A percentile compares a stretch with the other conserved stretches of the same genome.
These are phyloP conservation scores for Acanthacorydalis orientalis DNA, from an alignment of 2,888 invertebrate species.

Conservation along the genomic window DNA sequence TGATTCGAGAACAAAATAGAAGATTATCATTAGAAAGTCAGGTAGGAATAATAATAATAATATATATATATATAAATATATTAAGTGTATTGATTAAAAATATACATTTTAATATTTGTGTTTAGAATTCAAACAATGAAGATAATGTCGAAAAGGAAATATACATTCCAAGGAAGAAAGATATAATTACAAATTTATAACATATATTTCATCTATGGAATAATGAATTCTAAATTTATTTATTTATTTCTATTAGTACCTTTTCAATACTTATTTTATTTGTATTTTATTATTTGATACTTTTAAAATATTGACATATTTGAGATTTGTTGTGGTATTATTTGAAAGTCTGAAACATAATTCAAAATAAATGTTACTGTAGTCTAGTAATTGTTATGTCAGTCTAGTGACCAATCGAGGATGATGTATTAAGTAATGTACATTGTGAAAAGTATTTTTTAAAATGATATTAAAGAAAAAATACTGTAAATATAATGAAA, in stretches of 20 bases:
- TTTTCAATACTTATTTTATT: neutral
- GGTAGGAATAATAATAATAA: neutral
- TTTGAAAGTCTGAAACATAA: no score
- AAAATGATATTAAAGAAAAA: no score
- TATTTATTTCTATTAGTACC: neutral
- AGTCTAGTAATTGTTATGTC: no score
- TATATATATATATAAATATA: neutral
- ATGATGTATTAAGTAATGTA: no score
- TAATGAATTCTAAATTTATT: neutral
- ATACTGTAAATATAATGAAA: no score
- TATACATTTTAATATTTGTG: neutral
- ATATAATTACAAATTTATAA: conserved; percentile 1
- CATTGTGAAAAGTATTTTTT: no score
- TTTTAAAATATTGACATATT: no score
- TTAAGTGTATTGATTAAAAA: no score
- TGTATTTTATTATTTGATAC: neutral
- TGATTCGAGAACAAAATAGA: conserved; percentile 18
- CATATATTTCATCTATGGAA: neutral
- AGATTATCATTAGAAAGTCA: conserved; percentile 1
- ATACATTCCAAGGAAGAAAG: neutral
- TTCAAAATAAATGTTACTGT: no score
- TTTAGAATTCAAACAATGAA: neutral
- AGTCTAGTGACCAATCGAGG: no score
- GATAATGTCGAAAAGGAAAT: neutral
- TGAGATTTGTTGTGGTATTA: no score